A percentile compares a stretch with the other conserved stretches of the same genome.
These are phyloP conservation scores for Dexiosoma caninum DNA, from an alignment of 2,888 invertebrate genomes.

Conservation along the genomic window DNA sequence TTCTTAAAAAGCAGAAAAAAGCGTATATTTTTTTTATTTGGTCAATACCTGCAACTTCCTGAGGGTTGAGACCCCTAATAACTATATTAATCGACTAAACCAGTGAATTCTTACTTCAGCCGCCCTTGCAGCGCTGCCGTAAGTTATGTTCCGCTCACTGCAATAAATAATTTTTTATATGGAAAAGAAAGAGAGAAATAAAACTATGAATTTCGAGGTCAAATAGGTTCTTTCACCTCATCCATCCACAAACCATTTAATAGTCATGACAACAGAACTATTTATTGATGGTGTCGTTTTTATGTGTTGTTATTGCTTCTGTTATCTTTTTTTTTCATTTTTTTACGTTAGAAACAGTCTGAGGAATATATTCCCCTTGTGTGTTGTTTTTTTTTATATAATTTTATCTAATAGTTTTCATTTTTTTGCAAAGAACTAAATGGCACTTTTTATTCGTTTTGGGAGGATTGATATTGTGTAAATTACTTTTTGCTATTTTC, in stretches of 20 bases:
- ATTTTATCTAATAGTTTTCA: conserved; percentile 32
- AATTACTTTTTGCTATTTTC: conserved; percentile 3
- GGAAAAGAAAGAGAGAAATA: neutral
- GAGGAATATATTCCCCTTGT: neutral
- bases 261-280: conserved; percentile 18
- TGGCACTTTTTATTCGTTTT: neutral
- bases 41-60: too few species aligned
- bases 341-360: neutral
- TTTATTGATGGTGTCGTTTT: neutral
- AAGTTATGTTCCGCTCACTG: too few species aligned
- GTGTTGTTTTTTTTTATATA: neutral
- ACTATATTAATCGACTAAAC: too few species aligned
- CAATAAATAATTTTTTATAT: too few species aligned
- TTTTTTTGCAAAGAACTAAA: neutral
- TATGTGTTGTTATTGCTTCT: neutral
- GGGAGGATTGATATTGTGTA: conserved; percentile 5
- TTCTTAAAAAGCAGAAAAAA: too few species aligned
- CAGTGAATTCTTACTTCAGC: too few species aligned
- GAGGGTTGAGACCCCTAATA: too few species aligned
- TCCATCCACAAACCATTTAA: neutral
- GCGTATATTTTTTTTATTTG: too few species aligned
- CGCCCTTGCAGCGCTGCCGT: too few species aligned
- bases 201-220: conserved; percentile 42
- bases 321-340: too few species aligned
- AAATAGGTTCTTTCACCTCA: conserved; percentile 50